These are phyloP conservation scores for Microctenopoma steveboyesi DNA, from an alignment of 2,797 vertebrate species.

Conservation along the genomic window DNA sequence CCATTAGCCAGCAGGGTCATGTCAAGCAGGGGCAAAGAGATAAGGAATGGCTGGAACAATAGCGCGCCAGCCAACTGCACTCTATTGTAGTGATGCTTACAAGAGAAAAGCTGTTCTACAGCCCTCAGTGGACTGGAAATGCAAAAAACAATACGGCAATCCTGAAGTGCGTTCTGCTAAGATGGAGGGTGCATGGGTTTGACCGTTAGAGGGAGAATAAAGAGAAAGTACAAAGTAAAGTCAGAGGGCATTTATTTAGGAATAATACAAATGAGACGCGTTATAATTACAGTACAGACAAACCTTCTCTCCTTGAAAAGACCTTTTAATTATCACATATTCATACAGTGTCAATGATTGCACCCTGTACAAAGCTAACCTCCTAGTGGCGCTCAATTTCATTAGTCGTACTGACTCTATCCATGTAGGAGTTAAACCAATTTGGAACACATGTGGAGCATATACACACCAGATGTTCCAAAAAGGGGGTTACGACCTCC, in stretches of 20 bases:
- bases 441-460: constrained; percentile 47
- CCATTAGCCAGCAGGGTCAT: constrained; percentile 54
- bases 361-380: constrained; percentile 7
- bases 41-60: constrained; percentile 56
- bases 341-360: not conserved
- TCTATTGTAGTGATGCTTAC: constrained; percentile 40
- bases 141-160: constrained; percentile 39
- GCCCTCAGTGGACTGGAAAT: constrained; percentile 27
- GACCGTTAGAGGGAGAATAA: constrained; percentile 10
- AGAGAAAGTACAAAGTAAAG: constrained; percentile 27
- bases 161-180: constrained; percentile 46
- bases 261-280: constrained; percentile 19
- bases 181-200: constrained; percentile 13
- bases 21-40: constrained; percentile 60
- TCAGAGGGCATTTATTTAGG: constrained; percentile 43
- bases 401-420: constrained; percentile 28
- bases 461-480: constrained; percentile 68
- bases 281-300: not conserved
- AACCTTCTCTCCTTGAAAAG: not conserved
- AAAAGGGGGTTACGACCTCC: constrained; percentile 46
- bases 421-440: constrained; percentile 45
- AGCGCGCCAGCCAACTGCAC: constrained; percentile 28
- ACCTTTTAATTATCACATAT: constrained; percentile 18
- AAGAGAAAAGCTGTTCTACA: constrained; percentile 39
- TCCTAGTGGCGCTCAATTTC: constrained; percentile 13